These are phyloP conservation scores for Limanda limanda DNA, from an alignment of 2,113 vertebrate genomes.

Conservation along the genomic window DNA sequence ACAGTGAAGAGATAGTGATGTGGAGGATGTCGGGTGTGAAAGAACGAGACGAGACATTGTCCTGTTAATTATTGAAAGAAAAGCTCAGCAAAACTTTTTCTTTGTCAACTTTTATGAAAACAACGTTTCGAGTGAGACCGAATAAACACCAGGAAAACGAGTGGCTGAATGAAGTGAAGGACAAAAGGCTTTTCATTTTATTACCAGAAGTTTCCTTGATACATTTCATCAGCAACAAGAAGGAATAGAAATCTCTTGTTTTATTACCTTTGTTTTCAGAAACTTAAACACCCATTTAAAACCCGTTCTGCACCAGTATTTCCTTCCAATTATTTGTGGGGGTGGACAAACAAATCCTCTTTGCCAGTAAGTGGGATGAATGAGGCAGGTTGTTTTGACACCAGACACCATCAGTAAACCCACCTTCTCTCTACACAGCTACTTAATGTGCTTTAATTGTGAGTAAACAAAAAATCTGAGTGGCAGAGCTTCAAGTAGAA, in stretches of 20 bases:
- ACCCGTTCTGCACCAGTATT: not conserved
- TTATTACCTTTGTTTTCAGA: not conserved
- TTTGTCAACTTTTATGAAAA: not conserved
- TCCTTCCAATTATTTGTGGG: constrained; percentile 6
- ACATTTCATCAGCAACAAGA: not conserved
- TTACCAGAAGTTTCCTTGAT: not conserved
- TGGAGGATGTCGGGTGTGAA: not conserved
- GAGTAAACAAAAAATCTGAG: not conserved
- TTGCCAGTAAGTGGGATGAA: constrained; percentile 16
- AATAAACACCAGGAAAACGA: not conserved
- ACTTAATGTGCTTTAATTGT: not conserved
- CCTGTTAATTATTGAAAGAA: not conserved
- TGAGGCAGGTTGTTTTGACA: constrained; percentile 9
- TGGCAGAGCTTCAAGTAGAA: not conserved
- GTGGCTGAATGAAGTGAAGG: not conserved
- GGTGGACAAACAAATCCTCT: constrained; percentile 23
- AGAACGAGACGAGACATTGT: not conserved
- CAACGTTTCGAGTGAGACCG: not conserved
- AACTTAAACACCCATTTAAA: not conserved
- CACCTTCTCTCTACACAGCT: constrained; percentile 5
- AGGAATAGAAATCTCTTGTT: not conserved
- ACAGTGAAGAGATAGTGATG: not conserved
- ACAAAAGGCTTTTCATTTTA: not conserved
- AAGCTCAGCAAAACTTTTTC: not conserved
- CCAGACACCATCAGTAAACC: constrained; percentile 19